Conservation (phyloP, 2,888 invertebrate genomes). For the Tetragnatha montana region DNA sequence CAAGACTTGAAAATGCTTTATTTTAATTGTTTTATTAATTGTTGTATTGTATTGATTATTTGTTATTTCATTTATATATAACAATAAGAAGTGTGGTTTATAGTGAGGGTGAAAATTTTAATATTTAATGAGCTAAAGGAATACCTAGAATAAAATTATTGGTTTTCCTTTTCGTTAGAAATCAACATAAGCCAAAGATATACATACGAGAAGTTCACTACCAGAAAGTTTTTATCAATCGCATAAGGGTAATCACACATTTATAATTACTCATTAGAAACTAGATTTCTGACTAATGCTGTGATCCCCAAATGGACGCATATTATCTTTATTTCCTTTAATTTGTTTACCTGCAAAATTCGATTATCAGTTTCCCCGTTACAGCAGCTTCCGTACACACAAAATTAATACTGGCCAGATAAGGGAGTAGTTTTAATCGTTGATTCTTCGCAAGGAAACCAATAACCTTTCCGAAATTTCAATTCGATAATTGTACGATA, state of each 20-base stretch:
- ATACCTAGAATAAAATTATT: too few relatives aligned
- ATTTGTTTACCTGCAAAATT: constrained; percentile 63
- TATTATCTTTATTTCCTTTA: constrained; percentile 50
- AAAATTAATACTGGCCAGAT: constrained; percentile 64
- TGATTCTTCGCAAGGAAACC: constrained; percentile 58
- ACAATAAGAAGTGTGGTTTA: too few relatives aligned
- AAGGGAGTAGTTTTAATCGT: constrained; percentile 64
- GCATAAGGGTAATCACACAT: background rate
- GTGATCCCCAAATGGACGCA: constrained; percentile 17
- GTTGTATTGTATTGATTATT: too few relatives aligned
- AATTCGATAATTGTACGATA: constrained; percentile 67
- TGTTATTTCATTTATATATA: too few relatives aligned
- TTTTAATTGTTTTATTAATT: too few relatives aligned
- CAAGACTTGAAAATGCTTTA: too few relatives aligned
- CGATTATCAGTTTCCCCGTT: constrained; percentile 32
- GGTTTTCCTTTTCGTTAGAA: too few relatives aligned
- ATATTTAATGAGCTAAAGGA: too few relatives aligned
- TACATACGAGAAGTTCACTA: too few relatives aligned
- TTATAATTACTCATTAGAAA: constrained; percentile 57
- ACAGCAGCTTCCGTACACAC: constrained; percentile 23
- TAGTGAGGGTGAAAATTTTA: too few relatives aligned
- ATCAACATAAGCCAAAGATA: too few relatives aligned
- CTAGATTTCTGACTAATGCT: constrained; percentile 21
- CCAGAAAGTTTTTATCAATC: background rate
- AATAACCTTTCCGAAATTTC: constrained; percentile 64